Conservation (phyloP, 2,888 invertebrate genomes). For the Itoplectis maculator region DNA sequence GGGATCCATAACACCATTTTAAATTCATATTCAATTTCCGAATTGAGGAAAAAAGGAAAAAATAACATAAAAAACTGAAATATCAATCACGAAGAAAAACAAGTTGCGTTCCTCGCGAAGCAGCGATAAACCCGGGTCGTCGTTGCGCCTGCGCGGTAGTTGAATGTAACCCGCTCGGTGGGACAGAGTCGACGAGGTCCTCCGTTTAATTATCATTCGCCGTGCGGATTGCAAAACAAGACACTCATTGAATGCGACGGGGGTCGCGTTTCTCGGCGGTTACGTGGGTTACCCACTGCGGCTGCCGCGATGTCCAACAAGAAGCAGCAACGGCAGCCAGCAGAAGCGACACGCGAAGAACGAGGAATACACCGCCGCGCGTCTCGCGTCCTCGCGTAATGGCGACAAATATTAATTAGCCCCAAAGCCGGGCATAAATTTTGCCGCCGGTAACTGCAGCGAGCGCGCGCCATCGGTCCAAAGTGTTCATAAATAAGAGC, state of each 20-base stretch:
- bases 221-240: conserved; percentile 49
- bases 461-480: conserved; percentile 71
- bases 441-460: conserved; percentile 49
- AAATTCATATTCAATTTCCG: too few relatives aligned
- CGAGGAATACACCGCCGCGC: conserved; percentile 46
- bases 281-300: conserved; percentile 22
- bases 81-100: not conserved
- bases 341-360: conserved; percentile 12
- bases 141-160: conserved; percentile 28
- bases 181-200: conserved; percentile 41
- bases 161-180: conserved; percentile 11
- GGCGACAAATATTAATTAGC: conserved; percentile 83
- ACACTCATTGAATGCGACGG: conserved; percentile 57
- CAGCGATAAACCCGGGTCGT: conserved; percentile 1
- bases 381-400: conserved; percentile 71
- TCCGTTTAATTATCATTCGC: conserved; percentile 68
- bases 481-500: conserved; percentile 80
- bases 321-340: conserved; percentile 22
- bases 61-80: too few relatives aligned
- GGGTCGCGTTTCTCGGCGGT: conserved; percentile 41
- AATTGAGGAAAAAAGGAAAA: too few relatives aligned
- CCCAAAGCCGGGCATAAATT: conserved; percentile 75
- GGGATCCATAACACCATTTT: too few relatives aligned
- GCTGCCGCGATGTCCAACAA: conserved; percentile 42
- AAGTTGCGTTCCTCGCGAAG: conserved; percentile 2